phyloP scores from a whole-genome alignment of 1,140 invertebrate genomes.

The Penaeus japonicus region DNA sequence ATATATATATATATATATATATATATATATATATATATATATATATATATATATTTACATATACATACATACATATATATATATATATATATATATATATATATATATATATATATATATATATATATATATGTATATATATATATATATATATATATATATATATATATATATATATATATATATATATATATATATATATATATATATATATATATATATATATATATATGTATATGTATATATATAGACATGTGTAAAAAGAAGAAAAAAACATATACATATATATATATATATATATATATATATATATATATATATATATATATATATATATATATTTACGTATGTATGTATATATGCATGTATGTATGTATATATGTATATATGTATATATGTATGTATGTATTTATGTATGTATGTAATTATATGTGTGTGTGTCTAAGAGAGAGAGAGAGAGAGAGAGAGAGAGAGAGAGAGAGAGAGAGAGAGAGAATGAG shows the following conservation, averaged over 20 bases:
- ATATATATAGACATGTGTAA: not conserved
- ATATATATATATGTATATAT: not conserved
- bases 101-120: not conserved
- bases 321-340: constrained; percentile 19
- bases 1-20: not conserved
- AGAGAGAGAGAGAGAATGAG: no score
- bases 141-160: not conserved
- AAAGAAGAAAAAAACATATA: not conserved
- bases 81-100: constrained; percentile 2
- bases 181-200: not conserved
- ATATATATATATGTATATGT: constrained; percentile 8
- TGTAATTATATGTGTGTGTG: not conserved
- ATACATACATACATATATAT: constrained; percentile 38
- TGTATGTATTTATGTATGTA: not conserved
- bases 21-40: constrained; percentile 6
- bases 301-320: constrained; percentile 37
- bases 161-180: not conserved
- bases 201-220: not conserved
- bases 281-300: constrained; percentile 34
- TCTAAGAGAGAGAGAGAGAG: not conserved
- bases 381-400: not conserved
- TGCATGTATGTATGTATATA: not conserved
- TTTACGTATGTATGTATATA: not conserved
- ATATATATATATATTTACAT: constrained; percentile 39
- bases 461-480: no score